Evolutionary conservation across 2,113 vertebrate genomes (phyloP).

Genomic region (Rattus rattus): DNA sequence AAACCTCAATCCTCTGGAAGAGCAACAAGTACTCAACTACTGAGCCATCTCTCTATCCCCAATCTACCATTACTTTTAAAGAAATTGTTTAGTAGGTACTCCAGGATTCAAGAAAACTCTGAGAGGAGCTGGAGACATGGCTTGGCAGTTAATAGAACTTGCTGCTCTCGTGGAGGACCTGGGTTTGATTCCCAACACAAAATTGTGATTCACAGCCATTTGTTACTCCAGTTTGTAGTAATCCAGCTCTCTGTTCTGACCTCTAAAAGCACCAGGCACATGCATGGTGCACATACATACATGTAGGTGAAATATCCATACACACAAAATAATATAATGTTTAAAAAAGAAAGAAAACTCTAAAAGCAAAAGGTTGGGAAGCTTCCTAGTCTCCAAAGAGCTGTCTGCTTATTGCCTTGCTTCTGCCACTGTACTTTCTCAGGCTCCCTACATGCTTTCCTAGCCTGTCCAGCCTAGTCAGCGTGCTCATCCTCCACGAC

Average conservation of each 20-base stretch:
- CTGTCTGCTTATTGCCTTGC: too few species aligned
- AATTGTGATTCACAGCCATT: too few species aligned
- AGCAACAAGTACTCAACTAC: neutral
- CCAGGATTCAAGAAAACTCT: neutral
- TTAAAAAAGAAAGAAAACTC: neutral
- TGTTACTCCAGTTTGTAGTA: neutral
- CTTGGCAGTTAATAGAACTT: neutral
- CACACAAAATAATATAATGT: neutral
- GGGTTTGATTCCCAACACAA: neutral
- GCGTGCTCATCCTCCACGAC: neutral
- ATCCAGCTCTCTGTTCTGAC: neutral
- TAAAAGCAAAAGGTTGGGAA: neutral
- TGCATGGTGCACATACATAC: neutral
- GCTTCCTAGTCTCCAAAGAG: neutral
- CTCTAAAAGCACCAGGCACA: neutral
- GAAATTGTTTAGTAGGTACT: neutral
- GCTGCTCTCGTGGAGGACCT: neutral
- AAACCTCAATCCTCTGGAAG: too few species aligned
- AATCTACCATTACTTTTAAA: neutral
- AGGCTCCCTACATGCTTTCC: neutral
- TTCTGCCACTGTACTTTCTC: neutral
- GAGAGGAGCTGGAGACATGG: neutral
- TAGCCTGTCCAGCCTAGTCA: neutral
- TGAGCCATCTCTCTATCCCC: neutral
- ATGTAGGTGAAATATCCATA: neutral